phyloP scores from a whole-genome alignment of 2,113 vertebrate species.

The Isurus oxyrinchus region DNA sequence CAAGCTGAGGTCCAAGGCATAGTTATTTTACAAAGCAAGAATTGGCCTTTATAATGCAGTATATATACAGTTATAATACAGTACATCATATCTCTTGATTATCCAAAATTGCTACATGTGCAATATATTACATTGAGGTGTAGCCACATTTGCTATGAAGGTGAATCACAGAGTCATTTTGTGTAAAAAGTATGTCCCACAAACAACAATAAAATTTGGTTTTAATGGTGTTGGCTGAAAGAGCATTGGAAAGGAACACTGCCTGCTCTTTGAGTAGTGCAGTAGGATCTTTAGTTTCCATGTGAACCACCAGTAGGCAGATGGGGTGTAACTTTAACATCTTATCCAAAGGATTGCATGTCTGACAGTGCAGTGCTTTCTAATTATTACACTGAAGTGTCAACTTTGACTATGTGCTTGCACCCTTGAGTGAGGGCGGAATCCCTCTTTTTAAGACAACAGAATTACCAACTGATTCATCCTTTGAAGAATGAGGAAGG shows the following conservation, averaged over 20 bases:
- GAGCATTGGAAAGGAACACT: background rate
- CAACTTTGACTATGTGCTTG: background rate
- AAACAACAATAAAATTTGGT: background rate
- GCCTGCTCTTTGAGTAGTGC: background rate
- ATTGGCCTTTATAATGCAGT: background rate
- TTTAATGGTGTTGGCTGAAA: background rate
- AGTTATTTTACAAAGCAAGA: background rate
- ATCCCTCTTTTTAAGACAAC: background rate
- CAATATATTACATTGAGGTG: background rate
- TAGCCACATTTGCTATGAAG: background rate
- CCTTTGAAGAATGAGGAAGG: background rate
- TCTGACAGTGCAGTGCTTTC: background rate
- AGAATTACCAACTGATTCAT: background rate
- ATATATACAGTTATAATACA: too few relatives aligned
- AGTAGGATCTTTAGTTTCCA: background rate
- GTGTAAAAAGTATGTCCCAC: background rate
- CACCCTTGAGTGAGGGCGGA: background rate
- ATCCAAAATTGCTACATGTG: background rate
- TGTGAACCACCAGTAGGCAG: background rate
- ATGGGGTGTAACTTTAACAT: background rate
- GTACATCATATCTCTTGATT: background rate
- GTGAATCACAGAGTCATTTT: background rate
- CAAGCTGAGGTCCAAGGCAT: background rate
- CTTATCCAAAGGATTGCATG: background rate
- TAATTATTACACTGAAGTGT: background rate